A percentile compares a stretch with the other conserved stretches of the same genome.
Conservation (phyloP, 2,797 vertebrate species). For the Hybognathus amarus region DNA sequence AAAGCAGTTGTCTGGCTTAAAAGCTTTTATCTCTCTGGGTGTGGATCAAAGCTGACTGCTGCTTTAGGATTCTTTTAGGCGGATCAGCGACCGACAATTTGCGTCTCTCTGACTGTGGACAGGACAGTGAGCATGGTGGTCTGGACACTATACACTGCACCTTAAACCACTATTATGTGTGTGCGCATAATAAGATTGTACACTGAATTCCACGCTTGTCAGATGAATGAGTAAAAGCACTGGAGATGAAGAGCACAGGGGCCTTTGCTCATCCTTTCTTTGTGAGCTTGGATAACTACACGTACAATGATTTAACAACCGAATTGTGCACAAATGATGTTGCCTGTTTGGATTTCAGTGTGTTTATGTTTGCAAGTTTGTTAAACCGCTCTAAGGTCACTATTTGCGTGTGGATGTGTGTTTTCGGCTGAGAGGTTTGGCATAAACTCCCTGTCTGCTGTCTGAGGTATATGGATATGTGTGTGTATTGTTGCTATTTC, state of each 20-base stretch:
- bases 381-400: slow-evolving; percentile 36
- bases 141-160: slow-evolving; percentile 28
- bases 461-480: slow-evolving; percentile 30
- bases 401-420: slow-evolving; percentile 38
- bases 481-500: slow-evolving; percentile 45
- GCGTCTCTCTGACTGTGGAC: slow-evolving; percentile 16
- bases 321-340: slow-evolving; percentile 15
- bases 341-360: slow-evolving; percentile 22
- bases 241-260: slow-evolving; percentile 24
- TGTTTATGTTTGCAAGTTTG: slow-evolving; percentile 38
- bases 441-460: slow-evolving; percentile 12
- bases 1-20: slow-evolving; percentile 71
- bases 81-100: slow-evolving; percentile 71
- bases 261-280: slow-evolving; percentile 3
- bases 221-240: slow-evolving; percentile 28
- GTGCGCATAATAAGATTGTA: not conserved
- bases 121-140: slow-evolving; percentile 25
- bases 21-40: slow-evolving; percentile 71
- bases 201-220: slow-evolving; percentile 20
- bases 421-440: slow-evolving; percentile 36
- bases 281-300: not conserved
- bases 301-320: not conserved
- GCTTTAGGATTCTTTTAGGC: slow-evolving; percentile 68
- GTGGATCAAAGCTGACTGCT: slow-evolving; percentile 74
- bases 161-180: slow-evolving; percentile 23